Evolutionary conservation across 2,113 vertebrate species (phyloP).

Genomic region (Phycodurus eques): DNA sequence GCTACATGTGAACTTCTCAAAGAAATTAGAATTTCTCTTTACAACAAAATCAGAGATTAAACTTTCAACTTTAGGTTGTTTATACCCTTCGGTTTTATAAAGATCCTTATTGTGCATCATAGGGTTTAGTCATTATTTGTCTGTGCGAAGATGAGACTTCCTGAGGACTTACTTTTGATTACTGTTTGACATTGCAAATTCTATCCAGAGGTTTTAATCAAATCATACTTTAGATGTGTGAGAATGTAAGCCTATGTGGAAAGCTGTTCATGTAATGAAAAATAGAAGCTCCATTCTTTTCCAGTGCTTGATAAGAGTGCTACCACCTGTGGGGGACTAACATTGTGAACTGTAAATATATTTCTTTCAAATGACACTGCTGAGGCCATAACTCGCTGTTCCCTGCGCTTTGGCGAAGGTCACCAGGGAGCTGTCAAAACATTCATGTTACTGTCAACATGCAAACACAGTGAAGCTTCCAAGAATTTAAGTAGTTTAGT

Average conservation of each 20-base stretch:
- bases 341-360: constrained; percentile 52
- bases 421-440: constrained; percentile 50
- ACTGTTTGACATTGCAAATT: not conserved
- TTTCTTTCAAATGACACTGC: constrained; percentile 37
- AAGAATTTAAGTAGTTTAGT: constrained; percentile 36
- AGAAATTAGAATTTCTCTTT: not conserved
- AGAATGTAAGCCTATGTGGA: not conserved
- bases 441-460: constrained; percentile 33
- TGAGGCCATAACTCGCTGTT: constrained; percentile 38
- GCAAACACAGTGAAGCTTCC: constrained; percentile 28
- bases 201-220: constrained; percentile 1
- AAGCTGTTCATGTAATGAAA: not conserved
- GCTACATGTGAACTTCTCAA: not conserved
- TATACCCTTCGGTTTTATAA: not conserved
- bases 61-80: not conserved
- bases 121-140: not conserved
- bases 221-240: not conserved
- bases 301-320: constrained; percentile 18
- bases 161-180: constrained; percentile 1
- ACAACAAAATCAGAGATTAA: not conserved
- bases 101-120: not conserved
- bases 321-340: constrained; percentile 15
- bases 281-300: constrained; percentile 1
- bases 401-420: constrained; percentile 58
- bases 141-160: not conserved